A percentile compares a stretch with the other conserved stretches of the same genome.
phyloP scores from a whole-genome alignment of 2,113 vertebrate genomes.

The Megaptera novaeangliae region DNA sequence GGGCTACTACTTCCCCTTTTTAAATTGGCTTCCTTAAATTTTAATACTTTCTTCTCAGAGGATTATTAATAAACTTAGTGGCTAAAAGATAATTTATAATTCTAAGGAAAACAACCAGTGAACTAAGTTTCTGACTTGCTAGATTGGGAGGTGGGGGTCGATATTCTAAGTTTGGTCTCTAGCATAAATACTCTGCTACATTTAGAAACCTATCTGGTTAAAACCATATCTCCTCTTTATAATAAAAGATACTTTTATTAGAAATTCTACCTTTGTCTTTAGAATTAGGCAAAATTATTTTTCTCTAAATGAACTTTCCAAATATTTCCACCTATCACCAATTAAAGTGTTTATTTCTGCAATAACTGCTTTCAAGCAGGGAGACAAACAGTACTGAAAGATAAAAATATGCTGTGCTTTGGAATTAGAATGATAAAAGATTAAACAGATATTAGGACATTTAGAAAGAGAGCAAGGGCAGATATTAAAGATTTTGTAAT shows the following conservation, averaged over 20 bases:
- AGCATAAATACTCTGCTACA: background rate
- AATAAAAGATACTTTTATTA: background rate
- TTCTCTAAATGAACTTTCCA: background rate
- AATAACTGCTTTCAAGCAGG: background rate
- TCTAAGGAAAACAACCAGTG: background rate
- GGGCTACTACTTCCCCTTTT: background rate
- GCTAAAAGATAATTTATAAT: background rate
- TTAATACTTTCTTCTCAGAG: background rate
- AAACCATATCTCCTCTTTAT: background rate
- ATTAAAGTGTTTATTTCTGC: background rate
- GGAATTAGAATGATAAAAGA: background rate
- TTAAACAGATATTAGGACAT: background rate
- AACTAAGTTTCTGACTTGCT: background rate
- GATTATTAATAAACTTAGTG: background rate
- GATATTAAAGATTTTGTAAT: background rate
- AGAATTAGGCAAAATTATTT: background rate
- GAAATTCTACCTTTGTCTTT: background rate
- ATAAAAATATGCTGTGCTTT: background rate
- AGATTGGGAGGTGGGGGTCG: fast-evolving
- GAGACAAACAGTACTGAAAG: background rate
- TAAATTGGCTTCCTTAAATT: background rate
- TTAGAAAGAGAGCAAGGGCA: background rate
- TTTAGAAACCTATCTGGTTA: background rate
- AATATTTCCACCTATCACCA: background rate
- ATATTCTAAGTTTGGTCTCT: background rate